Evolutionary conservation across 2,797 vertebrate species (phyloP).

Genomic region (Neomorphus geoffroyi): DNA sequence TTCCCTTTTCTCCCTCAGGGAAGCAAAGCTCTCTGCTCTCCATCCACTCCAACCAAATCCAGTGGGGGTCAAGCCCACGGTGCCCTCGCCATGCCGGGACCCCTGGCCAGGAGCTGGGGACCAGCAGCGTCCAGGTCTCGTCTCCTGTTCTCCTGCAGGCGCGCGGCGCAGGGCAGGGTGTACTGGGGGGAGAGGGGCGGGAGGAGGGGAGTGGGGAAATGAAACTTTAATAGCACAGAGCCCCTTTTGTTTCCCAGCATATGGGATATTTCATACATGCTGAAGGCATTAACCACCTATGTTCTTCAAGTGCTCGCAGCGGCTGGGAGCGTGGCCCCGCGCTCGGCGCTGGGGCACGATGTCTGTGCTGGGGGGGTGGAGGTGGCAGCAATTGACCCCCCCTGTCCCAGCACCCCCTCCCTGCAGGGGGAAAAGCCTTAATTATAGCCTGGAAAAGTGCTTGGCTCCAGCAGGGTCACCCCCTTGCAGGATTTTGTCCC

Average conservation of each 20-base stretch:
- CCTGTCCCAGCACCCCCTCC: neutral
- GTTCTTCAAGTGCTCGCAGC: constrained; percentile 71
- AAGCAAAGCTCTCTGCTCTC: neutral
- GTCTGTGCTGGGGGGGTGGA: neutral
- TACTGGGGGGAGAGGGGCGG: constrained; percentile 72
- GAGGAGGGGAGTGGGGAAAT: constrained; percentile 80
- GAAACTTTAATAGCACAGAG: constrained; percentile 86
- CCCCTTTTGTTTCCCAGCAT: constrained; percentile 85
- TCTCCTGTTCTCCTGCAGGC: constrained; percentile 56
- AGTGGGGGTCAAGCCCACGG: neutral
- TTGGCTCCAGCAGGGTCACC: neutral
- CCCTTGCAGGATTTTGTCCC: neutral
- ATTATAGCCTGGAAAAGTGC: neutral
- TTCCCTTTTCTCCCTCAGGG: neutral
- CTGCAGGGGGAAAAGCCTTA: rapidly evolving
- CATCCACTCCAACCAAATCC: neutral
- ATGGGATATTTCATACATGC: constrained; percentile 87
- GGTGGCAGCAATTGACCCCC: neutral
- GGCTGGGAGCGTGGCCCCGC: constrained; percentile 63
- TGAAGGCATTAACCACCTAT: constrained; percentile 86
- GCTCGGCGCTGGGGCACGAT: neutral
- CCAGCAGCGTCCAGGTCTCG: neutral
- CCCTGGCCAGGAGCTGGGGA: neutral
- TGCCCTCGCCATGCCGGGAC: neutral
- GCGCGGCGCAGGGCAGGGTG: constrained; percentile 71